Evolutionary conservation across 2,113 vertebrate genomes (phyloP).

Genomic region (Callipepla squamata): DNA sequence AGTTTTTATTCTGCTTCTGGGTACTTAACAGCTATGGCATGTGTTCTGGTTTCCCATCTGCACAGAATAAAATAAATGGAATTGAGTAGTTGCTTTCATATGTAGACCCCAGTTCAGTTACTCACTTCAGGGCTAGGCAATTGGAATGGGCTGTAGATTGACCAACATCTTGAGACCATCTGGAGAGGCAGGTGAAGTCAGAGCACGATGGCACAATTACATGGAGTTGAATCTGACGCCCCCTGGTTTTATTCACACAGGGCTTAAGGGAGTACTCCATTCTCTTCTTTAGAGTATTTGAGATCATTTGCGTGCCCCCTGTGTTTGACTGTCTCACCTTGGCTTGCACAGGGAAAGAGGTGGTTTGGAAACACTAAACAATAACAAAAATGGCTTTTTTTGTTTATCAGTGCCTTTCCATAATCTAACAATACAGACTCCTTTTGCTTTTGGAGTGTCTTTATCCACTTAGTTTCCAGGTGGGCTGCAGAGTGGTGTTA

Average conservation of each 20-base stretch:
- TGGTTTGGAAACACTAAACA: neutral
- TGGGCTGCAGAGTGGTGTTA: rapidly evolving
- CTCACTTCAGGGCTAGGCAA: neutral
- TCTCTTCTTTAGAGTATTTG: neutral
- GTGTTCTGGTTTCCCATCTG: neutral
- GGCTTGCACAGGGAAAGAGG: neutral
- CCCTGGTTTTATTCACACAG: neutral
- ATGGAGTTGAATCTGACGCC: neutral
- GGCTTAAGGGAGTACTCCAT: neutral
- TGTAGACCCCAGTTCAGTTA: neutral
- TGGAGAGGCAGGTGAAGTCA: neutral
- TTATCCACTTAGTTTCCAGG: neutral
- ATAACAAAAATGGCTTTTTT: neutral
- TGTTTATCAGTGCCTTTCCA: neutral
- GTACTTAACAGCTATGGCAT: neutral
- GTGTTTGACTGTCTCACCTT: neutral
- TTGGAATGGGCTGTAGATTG: neutral
- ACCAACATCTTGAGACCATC: slow-evolving; percentile 27
- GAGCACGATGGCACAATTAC: neutral
- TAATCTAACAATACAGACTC: neutral
- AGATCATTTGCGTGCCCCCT: neutral
- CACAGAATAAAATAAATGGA: neutral
- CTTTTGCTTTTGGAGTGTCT: neutral
- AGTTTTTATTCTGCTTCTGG: slow-evolving; percentile 28
- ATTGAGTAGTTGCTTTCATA: neutral